Evolutionary conservation across 2,888 invertebrate species (phyloP).

Genomic region (Oligia latruncula): DNA sequence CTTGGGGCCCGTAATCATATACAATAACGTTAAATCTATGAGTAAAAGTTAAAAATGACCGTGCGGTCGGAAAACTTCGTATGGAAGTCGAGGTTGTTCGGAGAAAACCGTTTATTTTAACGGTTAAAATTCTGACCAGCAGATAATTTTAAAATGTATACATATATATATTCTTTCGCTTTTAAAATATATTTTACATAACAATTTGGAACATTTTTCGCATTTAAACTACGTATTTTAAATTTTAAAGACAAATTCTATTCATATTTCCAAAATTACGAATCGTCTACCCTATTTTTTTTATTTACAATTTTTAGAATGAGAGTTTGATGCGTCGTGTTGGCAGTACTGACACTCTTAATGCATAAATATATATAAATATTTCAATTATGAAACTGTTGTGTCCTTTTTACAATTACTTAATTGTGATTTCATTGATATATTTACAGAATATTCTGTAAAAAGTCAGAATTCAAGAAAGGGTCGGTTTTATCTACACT

Average conservation of each 20-base stretch:
- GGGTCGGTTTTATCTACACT: slow-evolving; percentile 15
- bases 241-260: slow-evolving; percentile 57
- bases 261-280: slow-evolving; percentile 51
- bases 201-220: slow-evolving; percentile 40
- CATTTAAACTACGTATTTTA: slow-evolving; percentile 46
- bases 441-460: slow-evolving; percentile 53
- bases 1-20: slow-evolving; percentile 74
- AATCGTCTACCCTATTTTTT: slow-evolving; percentile 52
- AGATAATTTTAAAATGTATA: slow-evolving; percentile 71
- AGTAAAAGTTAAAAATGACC: slow-evolving; percentile 75
- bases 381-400: slow-evolving; percentile 31
- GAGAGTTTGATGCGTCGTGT: slow-evolving; percentile 40
- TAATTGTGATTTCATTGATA: slow-evolving; percentile 22
- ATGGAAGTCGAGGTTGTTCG: slow-evolving; percentile 72
- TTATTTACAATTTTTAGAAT: slow-evolving; percentile 65
- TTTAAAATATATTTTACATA: slow-evolving; percentile 45
- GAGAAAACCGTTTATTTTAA: slow-evolving; percentile 62
- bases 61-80: slow-evolving; percentile 77
- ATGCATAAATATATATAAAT: slow-evolving; percentile 18
- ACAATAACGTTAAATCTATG: slow-evolving; percentile 62
- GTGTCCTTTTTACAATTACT: slow-evolving; percentile 35
- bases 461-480: slow-evolving; percentile 9
- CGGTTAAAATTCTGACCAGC: slow-evolving; percentile 79
- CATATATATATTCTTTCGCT: slow-evolving; percentile 53
- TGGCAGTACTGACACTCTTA: slow-evolving; percentile 58